phyloP scores from a whole-genome alignment of 2,113 vertebrate species.

The Microcebus lehilahytsara region DNA sequence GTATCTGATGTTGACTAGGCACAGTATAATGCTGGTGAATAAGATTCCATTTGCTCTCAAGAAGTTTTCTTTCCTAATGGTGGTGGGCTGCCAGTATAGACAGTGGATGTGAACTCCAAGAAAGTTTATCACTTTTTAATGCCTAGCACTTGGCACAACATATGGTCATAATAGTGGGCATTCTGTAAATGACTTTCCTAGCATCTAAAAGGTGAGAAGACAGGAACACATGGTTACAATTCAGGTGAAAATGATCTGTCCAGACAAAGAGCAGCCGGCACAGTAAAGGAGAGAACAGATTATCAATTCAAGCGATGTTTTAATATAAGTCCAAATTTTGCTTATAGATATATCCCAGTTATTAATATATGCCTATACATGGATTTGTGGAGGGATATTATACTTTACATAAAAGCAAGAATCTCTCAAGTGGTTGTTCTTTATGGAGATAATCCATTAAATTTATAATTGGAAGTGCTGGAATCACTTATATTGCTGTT shows the following conservation, averaged over 20 bases:
- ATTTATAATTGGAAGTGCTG: background rate
- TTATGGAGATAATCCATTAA: background rate
- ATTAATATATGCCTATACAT: background rate
- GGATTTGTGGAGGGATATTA: background rate
- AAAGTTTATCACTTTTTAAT: background rate
- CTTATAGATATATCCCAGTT: background rate
- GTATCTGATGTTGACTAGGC: background rate
- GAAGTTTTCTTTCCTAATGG: background rate
- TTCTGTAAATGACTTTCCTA: background rate
- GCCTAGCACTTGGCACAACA: background rate
- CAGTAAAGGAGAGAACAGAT: background rate
- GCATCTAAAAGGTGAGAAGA: background rate
- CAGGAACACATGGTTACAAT: background rate
- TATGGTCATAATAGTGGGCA: background rate
- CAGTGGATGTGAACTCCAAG: background rate
- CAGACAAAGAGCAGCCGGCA: background rate
- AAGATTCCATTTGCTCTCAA: background rate
- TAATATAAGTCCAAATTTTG: background rate
- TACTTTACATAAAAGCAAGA: background rate
- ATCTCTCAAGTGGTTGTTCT: background rate
- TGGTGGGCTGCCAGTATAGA: background rate
- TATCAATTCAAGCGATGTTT: background rate
- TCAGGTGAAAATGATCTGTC: background rate
- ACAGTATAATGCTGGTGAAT: background rate
- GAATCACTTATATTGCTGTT: background rate